Evolutionary conservation across 2,113 vertebrate genomes (phyloP).

Genomic region (Bubo bubo): DNA sequence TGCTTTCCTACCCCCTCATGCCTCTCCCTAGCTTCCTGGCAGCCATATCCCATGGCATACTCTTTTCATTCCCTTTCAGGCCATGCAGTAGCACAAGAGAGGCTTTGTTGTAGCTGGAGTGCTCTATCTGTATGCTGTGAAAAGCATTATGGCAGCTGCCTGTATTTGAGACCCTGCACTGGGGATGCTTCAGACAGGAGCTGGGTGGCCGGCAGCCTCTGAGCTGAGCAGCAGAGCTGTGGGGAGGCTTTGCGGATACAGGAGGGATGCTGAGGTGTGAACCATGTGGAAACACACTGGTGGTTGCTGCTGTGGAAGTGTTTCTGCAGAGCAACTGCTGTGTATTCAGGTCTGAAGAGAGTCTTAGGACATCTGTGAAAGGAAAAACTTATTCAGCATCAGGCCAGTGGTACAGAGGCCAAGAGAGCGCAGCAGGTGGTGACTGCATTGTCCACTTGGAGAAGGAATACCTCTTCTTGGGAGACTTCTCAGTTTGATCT

Average conservation of each 20-base stretch:
- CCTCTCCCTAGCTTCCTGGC: not conserved
- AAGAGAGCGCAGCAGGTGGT: not conserved
- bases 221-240: not conserved
- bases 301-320: fast-evolving
- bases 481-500: not conserved
- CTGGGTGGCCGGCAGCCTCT: not conserved
- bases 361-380: not conserved
- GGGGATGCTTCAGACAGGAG: fast-evolving
- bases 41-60: not conserved
- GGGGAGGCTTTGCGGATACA: not conserved
- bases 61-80: not conserved
- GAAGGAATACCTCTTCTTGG: not conserved
- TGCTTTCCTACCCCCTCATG: not conserved
- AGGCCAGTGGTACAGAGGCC: not conserved
- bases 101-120: not conserved
- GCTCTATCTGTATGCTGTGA: not conserved
- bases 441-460: fast-evolving
- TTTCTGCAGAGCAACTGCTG: not conserved
- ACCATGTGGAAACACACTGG: not conserved
- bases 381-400: fast-evolving
- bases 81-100: not conserved
- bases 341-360: fast-evolving
- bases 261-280: not conserved
- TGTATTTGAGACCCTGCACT: not conserved
- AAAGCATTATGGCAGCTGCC: not conserved